Base-by-base conservation (phyloP, 2,113 vertebrate species). In the Salvelinus sp. region DNA sequence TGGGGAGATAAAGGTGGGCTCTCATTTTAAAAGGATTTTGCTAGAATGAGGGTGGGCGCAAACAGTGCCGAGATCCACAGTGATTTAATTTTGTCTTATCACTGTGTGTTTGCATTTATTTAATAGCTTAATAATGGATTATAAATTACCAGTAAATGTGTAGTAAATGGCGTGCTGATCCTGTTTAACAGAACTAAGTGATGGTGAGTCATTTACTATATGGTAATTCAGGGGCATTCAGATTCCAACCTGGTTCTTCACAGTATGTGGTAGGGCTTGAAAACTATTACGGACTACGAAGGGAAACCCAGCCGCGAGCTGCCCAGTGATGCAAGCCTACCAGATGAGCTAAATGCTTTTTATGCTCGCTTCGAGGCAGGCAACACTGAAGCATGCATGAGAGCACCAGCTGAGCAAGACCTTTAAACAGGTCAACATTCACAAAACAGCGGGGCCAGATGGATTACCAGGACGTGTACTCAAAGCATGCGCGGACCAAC, bases 21-120 rank as follows among this genome's bases (percentile, higher is more conserved):
- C 74, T 80, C 73, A 74, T 85, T 88, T 86, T 90, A 79, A 88
- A 89, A 89, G 83, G 85, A 85, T 90, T 89, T 88, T 77, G 76
- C 60, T 67, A 69, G 85, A 89, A 85, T 80, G 75, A 77, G 79
- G 82, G 75, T 78, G 9, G n/a, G 73, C 1, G 30, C 60, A 67
- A 44, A 44, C 38, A 44, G 38, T 44, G 38, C 9, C 1, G 33
- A 38, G 33, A 38, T 38, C 33, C 58, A 44, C 54, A 30, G 28
- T 66, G 64, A 75, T 83, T 88, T 79, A 76, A 72, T 75, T 16
- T 58, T 77, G 63, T 83, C 23, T 2, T 54, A 16, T 62, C 44
- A 75, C 70, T 75, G 58, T 67, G 57, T 25, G n/a, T 2, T 38
- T 50, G 48, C 14, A 16, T 18, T 16, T 5, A 54, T 54, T 54